These are phyloP conservation scores for Heliconius sara DNA, from an alignment of 2,888 invertebrate species.

Conservation along the genomic window DNA sequence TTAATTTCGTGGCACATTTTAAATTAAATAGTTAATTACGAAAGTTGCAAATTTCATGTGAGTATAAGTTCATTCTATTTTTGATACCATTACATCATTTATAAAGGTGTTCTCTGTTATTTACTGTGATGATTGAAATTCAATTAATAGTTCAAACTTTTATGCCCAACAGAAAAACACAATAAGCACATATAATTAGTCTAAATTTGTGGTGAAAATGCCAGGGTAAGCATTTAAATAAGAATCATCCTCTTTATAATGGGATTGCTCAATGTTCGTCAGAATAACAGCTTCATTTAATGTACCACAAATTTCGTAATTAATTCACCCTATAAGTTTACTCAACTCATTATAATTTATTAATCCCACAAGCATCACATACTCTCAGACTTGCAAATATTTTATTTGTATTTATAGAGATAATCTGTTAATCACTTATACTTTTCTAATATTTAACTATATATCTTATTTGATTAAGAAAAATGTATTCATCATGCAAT, in stretches of 20 bases:
- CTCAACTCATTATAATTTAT: constrained; percentile 9
- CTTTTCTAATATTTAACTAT: background rate
- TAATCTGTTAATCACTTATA: background rate
- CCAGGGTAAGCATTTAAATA: constrained; percentile 79
- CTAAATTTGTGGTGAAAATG: constrained; percentile 60
- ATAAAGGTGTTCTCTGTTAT: constrained; percentile 28
- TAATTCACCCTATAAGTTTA: constrained; percentile 1
- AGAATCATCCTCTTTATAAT: constrained; percentile 69
- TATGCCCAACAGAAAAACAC: constrained; percentile 64
- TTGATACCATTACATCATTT: constrained; percentile 70
- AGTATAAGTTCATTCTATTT: constrained; percentile 58
- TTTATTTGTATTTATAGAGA: background rate
- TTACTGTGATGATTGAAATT: constrained; percentile 32
- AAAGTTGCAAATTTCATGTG: constrained; percentile 31
- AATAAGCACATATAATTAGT: constrained; percentile 39
- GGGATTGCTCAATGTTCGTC: constrained; percentile 58
- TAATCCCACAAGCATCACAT: background rate
- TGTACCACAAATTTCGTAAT: background rate
- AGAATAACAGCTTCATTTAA: constrained; percentile 10
- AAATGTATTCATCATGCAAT: background rate
- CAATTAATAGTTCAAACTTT: constrained; percentile 49
- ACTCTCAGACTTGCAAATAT: background rate
- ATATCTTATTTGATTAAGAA: background rate
- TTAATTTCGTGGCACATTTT: background rate
- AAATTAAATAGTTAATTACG: background rate